Base-by-base conservation (phyloP, 2,888 invertebrate genomes). In the Drosophila austrosaltans region DNA sequence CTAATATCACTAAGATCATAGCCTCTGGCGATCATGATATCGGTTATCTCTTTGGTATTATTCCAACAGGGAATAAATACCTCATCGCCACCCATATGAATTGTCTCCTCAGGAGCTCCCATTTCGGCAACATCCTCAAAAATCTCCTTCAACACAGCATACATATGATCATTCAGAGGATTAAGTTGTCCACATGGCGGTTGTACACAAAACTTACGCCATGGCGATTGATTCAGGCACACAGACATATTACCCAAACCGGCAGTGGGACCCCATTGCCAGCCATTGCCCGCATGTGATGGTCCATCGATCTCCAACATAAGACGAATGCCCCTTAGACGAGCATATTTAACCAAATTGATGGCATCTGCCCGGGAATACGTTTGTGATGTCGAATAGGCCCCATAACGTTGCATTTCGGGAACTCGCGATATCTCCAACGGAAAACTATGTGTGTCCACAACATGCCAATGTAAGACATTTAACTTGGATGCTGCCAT, bases 381-480 rank as follows among this genome's bases (percentile, higher is more conserved):
- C 20, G 95, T 94, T 88, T 96, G 94, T 1, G 93, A 92, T 0
- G 93, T 92, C 0, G 96, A 94, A 87, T 96, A 96, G 0, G 96
- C 96, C 0, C 96, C 97, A 82, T 94, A 96, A 66, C 94, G 94
- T 1, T 96, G 94, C 93, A 97, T 94, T 83, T 95, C 95, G 0
- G 96, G 97, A 22, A 96, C 94, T 48, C 95, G 93, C n/a, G 93
- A 93, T 0, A 96, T 95, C 87, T 96, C 95, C 87, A 98, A 93
- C 0, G 98, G 98, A 92, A 98, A 98, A 83, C 98, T 98, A 79
- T 98, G 98, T 1, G 97, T 95, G 92, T 98, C 98, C 0, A 96
- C 96, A 0, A 95, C 95, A 90, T 97, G 97, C 98, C 98, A 98
- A 90, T 98, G 98, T 54, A 98, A 94, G 0, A 97, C 96, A 90